Percentiles rank a stretch among this genome's conserved stretches.
Conservation (phyloP, 2,797 vertebrate species). For the Vipera latastei region DNA sequence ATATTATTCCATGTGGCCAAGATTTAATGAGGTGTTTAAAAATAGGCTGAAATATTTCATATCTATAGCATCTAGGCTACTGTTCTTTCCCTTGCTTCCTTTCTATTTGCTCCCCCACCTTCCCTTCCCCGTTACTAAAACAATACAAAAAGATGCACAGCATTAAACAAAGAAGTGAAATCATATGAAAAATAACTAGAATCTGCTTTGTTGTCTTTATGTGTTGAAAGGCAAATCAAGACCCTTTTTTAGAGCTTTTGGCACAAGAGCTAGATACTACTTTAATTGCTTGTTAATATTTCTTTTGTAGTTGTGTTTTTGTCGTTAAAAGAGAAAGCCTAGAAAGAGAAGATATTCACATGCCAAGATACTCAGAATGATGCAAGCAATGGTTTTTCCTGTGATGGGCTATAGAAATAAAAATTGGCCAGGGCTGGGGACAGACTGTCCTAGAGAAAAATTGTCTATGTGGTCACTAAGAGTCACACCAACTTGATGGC, state of each 20-base stretch:
- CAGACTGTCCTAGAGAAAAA: neutral
- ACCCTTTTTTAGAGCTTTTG: neutral
- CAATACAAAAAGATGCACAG: neutral
- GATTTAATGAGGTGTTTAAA: neutral
- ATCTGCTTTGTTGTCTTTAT: neutral
- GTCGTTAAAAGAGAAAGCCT: neutral
- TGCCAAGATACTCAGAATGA: neutral
- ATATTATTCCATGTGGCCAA: neutral
- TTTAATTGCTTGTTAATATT: neutral
- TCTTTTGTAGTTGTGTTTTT: neutral
- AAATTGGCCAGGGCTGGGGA: neutral
- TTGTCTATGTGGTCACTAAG: neutral
- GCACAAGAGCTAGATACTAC: neutral
- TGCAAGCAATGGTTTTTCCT: neutral
- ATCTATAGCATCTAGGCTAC: neutral
- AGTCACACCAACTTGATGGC: neutral
- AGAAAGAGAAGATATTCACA: neutral
- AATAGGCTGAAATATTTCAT: neutral
- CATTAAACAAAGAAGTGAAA: neutral
- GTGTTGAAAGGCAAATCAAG: neutral
- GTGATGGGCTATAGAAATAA: neutral
- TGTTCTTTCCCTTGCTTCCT: neutral
- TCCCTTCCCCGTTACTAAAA: neutral
- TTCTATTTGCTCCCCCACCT: neutral
- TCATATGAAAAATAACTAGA: neutral